A percentile compares a stretch with the other conserved stretches of the same genome.
Evolutionary conservation across 1,140 invertebrate genomes (phyloP).

Genomic region (Pectinophora gossypiella): DNA sequence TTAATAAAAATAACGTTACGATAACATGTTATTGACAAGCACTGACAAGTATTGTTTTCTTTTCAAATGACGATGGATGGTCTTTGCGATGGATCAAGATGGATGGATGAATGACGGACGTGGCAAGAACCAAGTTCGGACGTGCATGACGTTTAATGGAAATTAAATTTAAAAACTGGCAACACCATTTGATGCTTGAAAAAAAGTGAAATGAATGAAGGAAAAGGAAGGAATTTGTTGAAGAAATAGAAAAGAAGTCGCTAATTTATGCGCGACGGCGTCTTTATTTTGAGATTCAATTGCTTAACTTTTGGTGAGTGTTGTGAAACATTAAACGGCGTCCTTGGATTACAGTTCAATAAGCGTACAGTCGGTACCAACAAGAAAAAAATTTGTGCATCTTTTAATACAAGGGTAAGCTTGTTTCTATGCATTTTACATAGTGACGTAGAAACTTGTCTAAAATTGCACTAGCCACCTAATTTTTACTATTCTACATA

Average conservation of each 20-base stretch:
- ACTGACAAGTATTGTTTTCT: no score
- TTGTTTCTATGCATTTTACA: conserved; percentile 66
- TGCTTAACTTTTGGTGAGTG: conserved; percentile 46
- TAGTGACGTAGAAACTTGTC: conserved; percentile 59
- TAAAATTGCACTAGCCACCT: conserved; percentile 50
- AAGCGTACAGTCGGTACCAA: background rate
- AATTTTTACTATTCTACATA: conserved; percentile 18
- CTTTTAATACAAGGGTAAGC: conserved; percentile 29
- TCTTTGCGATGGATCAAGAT: no score
- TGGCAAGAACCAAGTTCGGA: no score
- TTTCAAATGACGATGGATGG: no score
- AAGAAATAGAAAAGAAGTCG: conserved; percentile 72
- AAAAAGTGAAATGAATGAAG: conserved; percentile 38
- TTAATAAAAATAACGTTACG: no score
- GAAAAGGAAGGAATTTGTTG: conserved; percentile 48
- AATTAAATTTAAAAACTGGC: conserved; percentile 15
- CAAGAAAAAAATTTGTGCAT: background rate
- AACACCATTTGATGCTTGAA: conserved; percentile 24
- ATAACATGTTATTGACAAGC: no score
- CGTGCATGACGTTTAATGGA: no score
- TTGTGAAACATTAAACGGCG: conserved; percentile 48
- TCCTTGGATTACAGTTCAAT: conserved; percentile 34
- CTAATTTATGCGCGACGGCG: conserved; percentile 70
- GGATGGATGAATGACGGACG: no score
- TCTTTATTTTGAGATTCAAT: conserved; percentile 70